Evolutionary conservation across 1,140 invertebrate genomes (phyloP).

Genomic region (Apocrypta bakeri): DNA sequence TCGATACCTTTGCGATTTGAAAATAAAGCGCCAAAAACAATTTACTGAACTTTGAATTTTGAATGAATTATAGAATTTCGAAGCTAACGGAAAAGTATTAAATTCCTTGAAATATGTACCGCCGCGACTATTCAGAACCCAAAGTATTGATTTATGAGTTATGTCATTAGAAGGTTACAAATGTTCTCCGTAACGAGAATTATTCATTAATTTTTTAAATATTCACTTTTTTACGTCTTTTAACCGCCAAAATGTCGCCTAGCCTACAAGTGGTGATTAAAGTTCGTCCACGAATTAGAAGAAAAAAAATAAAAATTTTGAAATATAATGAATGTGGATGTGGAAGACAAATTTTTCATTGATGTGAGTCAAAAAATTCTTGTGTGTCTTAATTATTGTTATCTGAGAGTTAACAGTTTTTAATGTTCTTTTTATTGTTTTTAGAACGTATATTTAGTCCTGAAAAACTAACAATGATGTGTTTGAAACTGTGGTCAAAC

Average conservation of each 20-base stretch:
- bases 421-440: slow-evolving; percentile 55
- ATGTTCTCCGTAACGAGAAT: slow-evolving; percentile 15
- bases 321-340: slow-evolving; percentile 77
- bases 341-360: slow-evolving; percentile 70
- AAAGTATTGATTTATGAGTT: slow-evolving; percentile 26
- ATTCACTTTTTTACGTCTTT: neutral
- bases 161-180: slow-evolving; percentile 19
- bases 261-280: slow-evolving; percentile 86
- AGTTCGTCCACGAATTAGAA: slow-evolving; percentile 80
- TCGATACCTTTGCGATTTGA: no score
- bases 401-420: no score
- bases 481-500: slow-evolving; percentile 81
- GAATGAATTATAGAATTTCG: slow-evolving; percentile 3
- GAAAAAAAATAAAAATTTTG: slow-evolving; percentile 77
- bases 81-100: slow-evolving; percentile 39
- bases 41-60: no score
- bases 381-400: no score
- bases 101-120: slow-evolving; percentile 41
- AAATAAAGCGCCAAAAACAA: slow-evolving; percentile 8
- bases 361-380: slow-evolving; percentile 67
- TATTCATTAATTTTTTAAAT: slow-evolving; percentile 15
- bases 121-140: slow-evolving; percentile 4
- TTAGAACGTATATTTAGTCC: slow-evolving; percentile 85
- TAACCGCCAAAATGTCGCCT: slow-evolving; percentile 71
- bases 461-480: slow-evolving; percentile 77